Percentiles rank a stretch among this genome's conserved stretches.
phyloP scores from a whole-genome alignment of 2,888 invertebrate species.

The Xanthia icteritia region DNA sequence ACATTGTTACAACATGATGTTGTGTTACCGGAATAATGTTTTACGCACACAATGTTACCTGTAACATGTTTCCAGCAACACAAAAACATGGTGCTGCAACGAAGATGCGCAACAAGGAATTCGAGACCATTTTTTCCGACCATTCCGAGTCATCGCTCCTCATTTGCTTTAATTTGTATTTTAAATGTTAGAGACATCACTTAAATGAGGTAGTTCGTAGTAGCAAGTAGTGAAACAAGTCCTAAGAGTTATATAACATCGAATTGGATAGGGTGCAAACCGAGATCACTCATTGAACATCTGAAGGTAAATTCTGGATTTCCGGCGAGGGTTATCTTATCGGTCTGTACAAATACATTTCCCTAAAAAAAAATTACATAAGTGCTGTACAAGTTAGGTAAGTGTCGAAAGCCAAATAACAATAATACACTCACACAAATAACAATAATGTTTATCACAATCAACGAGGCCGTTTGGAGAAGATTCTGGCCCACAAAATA shows the following conservation, averaged over 20 bases:
- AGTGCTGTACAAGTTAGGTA: conserved; percentile 30
- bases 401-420: conserved; percentile 5
- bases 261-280: conserved; percentile 62
- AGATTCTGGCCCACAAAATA: background rate
- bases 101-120: background rate
- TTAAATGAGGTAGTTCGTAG: background rate
- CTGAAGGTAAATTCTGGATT: background rate
- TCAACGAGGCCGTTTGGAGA: background rate
- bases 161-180: background rate
- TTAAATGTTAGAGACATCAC: background rate
- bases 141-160: background rate
- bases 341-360: background rate
- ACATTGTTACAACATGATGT: background rate
- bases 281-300: conserved; percentile 46
- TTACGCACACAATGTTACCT: background rate
- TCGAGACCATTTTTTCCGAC: background rate
- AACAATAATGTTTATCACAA: background rate
- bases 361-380: background rate
- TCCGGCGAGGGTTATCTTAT: conserved; percentile 27
- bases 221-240: conserved; percentile 34
- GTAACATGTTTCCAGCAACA: background rate
- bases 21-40: background rate
- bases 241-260: conserved; percentile 53
- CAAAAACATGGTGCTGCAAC: background rate
- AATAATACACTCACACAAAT: too few species aligned